Base-by-base conservation (phyloP, 2,797 vertebrate species). In the Parotocinclus haroldoi region DNA sequence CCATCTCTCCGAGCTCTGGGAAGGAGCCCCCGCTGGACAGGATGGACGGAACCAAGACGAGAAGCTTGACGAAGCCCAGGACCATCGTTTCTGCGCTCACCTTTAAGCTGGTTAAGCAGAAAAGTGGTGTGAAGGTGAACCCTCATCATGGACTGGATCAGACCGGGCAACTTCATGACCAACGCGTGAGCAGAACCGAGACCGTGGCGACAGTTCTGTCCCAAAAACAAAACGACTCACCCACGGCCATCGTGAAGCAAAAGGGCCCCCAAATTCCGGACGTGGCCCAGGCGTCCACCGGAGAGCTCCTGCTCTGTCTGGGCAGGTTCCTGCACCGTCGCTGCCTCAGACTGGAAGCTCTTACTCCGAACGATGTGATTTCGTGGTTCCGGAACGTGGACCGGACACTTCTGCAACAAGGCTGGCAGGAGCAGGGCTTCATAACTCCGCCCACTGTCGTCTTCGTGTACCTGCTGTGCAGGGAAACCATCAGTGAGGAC, bases 381-480 rank as follows among this genome's bases (percentile, higher is more conserved):
- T 86, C 94, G 63, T 99, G 96, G 96, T 95, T 99, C 85, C 92
- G 96, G 14, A 94, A 91, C 78, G 93, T 99, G 73, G 96, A 99
- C 81, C 93, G 96, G 85, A 94, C 94, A 71, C 91, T 99, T 48
- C 85, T 99, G 78, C 82, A 98, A 60, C 96, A 99, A 82, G 96
- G 97, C 74, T 99, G 97, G 96, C 96, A 99, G 85, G 97, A 99
- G 76, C 92, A 97, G 58, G 95, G 93, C 77, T 99, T 99, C 87
- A 96, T 99, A 79, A 98, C 96, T 27, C 94, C 96, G 1, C 93
- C 95, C 61, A 98, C 95, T 87, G 86, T 99, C 74, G 97, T 99
- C 68, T 99, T 99, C 76, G 92, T 99, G 68, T 99, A 98, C 86
- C 84, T 99, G 84, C 88, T 99, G 73, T 96, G 95, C 82, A 88